These are phyloP conservation scores for Eupleurogrammus muticus DNA, from an alignment of 2,797 vertebrate genomes.

Conservation along the genomic window DNA sequence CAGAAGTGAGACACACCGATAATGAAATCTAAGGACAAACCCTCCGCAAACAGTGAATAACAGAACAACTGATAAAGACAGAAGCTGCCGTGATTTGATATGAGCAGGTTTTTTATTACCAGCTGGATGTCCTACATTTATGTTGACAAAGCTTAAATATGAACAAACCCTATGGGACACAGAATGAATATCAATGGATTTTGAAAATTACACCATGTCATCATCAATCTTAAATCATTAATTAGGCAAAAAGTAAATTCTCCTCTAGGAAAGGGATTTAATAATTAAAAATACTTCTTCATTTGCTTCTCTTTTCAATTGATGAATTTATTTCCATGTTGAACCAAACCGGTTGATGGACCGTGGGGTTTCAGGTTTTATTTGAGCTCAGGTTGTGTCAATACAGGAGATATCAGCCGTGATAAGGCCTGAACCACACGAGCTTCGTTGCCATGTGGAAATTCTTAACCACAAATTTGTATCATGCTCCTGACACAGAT, in stretches of 20 bases:
- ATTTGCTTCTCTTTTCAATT: neutral
- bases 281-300: neutral
- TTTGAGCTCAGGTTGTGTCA: slow-evolving; percentile 22
- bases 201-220: neutral
- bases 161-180: neutral
- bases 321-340: neutral
- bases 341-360: neutral
- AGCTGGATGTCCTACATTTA: neutral
- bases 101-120: neutral
- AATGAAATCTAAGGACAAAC: slow-evolving; percentile 7
- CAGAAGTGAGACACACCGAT: neutral
- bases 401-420: slow-evolving; percentile 15
- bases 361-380: slow-evolving; percentile 14
- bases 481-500: slow-evolving; percentile 15
- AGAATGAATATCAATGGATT: neutral
- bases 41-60: slow-evolving; percentile 3
- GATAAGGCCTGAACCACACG: slow-evolving; percentile 12
- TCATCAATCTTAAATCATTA: neutral
- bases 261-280: neutral
- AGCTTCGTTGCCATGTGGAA: slow-evolving; percentile 3
- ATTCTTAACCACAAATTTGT: slow-evolving; percentile 8
- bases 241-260: neutral
- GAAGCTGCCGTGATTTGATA: neutral
- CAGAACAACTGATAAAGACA: neutral
- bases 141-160: too few species aligned